These are phyloP conservation scores for Cylindroiulus punctatus DNA, from an alignment of 2,888 invertebrate species.

Conservation along the genomic window DNA sequence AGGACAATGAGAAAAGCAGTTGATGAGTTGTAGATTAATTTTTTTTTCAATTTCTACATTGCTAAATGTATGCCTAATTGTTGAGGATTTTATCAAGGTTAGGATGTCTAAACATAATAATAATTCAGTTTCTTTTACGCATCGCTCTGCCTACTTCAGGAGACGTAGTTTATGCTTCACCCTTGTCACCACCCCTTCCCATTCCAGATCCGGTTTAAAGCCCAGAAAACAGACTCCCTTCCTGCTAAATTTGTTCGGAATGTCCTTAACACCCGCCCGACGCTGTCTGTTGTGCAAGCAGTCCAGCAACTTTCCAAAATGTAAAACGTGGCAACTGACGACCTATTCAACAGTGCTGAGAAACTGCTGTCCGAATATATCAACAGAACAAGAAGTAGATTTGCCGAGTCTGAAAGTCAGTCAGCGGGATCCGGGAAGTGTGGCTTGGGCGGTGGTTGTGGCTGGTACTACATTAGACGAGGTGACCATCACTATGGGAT, in stretches of 20 bases:
- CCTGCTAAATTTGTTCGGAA: slow-evolving; percentile 21
- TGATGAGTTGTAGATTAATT: too few relatives aligned
- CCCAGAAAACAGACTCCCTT: not conserved
- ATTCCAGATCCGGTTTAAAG: not conserved
- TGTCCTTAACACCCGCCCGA: not conserved
- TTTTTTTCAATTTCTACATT: too few relatives aligned
- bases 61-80: not conserved
- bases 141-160: not conserved
- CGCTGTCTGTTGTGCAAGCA: not conserved
- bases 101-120: not conserved
- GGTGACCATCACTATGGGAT: slow-evolving; percentile 57
- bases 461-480: slow-evolving; percentile 50
- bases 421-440: slow-evolving; percentile 16
- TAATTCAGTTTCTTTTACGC: not conserved
- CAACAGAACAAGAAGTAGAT: not conserved
- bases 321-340: not conserved
- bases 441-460: slow-evolving; percentile 12
- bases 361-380: not conserved
- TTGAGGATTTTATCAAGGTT: not conserved
- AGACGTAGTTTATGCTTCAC: not conserved
- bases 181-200: not conserved
- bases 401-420: not conserved
- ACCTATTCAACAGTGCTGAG: not conserved
- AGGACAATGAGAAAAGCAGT: too few relatives aligned
- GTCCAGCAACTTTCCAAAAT: not conserved